Percentiles rank a stretch among this genome's conserved stretches.
These are phyloP conservation scores for Platorchestia sp. DNA, from an alignment of 1,140 invertebrate species.

Conservation along the genomic window DNA sequence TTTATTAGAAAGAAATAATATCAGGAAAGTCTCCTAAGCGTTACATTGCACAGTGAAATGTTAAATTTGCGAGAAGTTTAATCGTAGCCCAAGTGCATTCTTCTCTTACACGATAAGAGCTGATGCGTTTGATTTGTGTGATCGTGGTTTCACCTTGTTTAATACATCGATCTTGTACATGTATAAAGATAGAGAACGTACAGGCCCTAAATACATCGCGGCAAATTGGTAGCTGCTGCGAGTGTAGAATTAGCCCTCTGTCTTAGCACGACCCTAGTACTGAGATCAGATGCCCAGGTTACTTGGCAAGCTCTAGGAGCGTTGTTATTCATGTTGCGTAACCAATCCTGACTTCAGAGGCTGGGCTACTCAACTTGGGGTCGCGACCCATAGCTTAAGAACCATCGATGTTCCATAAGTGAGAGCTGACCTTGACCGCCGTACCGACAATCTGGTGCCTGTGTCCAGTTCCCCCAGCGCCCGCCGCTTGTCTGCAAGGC, in stretches of 20 bases:
- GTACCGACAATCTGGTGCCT: background rate
- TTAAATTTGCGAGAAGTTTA: background rate
- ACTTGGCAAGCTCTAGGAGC: background rate
- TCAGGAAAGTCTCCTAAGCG: background rate
- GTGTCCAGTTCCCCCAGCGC: background rate
- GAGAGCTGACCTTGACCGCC: constrained; percentile 3
- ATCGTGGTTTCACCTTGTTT: background rate
- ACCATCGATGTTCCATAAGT: background rate
- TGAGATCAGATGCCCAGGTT: background rate
- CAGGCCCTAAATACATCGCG: background rate
- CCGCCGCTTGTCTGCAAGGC: background rate
- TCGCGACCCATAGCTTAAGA: background rate
- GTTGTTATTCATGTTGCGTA: background rate
- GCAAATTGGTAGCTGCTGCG: background rate
- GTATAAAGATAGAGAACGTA: background rate
- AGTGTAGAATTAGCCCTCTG: background rate
- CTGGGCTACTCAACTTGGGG: background rate
- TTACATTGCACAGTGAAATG: background rate
- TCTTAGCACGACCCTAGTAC: background rate
- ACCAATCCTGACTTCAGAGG: background rate
- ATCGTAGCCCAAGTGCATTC: background rate
- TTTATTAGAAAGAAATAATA: background rate
- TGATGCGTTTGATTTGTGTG: background rate
- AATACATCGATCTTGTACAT: background rate
- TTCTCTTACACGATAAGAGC: background rate